phyloP scores from a whole-genome alignment of 1,140 invertebrate genomes.

The Galleria mellonella region DNA sequence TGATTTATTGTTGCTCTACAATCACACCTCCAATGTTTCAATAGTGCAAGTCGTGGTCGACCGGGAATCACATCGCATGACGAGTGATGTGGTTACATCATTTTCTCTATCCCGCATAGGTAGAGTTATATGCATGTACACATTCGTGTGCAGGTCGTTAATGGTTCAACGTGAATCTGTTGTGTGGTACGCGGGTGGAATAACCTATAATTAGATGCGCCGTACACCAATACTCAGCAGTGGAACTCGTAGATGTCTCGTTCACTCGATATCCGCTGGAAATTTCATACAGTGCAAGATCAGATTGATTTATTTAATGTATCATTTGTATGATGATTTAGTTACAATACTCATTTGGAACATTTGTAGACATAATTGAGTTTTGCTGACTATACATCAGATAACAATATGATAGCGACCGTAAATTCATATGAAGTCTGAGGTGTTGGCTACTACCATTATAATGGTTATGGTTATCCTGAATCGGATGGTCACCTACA shows the following conservation, averaged over 20 bases:
- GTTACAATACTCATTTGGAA: too few relatives aligned
- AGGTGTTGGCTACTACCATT: too few relatives aligned
- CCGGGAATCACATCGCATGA: slow-evolving; percentile 14
- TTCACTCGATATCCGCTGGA: slow-evolving; percentile 29
- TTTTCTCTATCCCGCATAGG: slow-evolving; percentile 21
- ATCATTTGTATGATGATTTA: too few relatives aligned
- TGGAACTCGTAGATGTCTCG: slow-evolving; percentile 43
- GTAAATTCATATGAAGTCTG: too few relatives aligned
- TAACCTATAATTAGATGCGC: slow-evolving; percentile 68
- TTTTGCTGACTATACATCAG: too few relatives aligned
- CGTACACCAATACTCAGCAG: slow-evolving; percentile 47
- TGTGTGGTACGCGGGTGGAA: slow-evolving; percentile 55
- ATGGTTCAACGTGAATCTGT: slow-evolving; percentile 53
- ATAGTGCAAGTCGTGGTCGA: neutral
- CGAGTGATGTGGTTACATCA: slow-evolving; percentile 29
- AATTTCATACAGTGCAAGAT: too few relatives aligned
- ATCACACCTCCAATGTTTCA: too few relatives aligned
- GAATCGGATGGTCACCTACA: too few relatives aligned
- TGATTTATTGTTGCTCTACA: neutral
- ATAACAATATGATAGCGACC: too few relatives aligned
- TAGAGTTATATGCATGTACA: slow-evolving; percentile 22
- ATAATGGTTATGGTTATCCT: too few relatives aligned
- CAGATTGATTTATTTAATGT: too few relatives aligned
- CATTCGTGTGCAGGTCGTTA: slow-evolving; percentile 51
- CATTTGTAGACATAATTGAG: too few relatives aligned